Evolutionary conservation across 2,888 invertebrate species (phyloP).

Genomic region (Lomographa bimaculata): DNA sequence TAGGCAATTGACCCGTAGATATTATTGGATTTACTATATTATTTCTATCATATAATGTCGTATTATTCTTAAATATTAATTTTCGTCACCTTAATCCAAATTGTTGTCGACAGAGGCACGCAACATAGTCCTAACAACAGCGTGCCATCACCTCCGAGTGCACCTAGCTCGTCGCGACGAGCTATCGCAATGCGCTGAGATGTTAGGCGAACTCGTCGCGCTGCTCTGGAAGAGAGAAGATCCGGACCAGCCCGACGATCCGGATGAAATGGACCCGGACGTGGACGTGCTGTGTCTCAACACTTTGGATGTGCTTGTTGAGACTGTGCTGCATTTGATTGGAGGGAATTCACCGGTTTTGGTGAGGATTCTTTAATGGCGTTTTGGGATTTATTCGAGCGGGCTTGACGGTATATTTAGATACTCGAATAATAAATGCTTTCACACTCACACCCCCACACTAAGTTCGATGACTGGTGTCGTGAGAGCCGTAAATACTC

Average conservation of each 20-base stretch:
- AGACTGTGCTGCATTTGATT: slow-evolving; percentile 92
- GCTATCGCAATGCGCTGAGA: slow-evolving; percentile 92
- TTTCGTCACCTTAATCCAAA: too few relatives aligned
- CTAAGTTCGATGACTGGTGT: too few relatives aligned
- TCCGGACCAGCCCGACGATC: slow-evolving; percentile 69
- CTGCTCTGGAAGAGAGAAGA: slow-evolving; percentile 79
- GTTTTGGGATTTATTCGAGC: too few relatives aligned
- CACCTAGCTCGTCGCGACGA: slow-evolving; percentile 93
- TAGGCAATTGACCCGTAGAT: too few relatives aligned
- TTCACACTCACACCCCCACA: too few relatives aligned
- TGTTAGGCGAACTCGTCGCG: slow-evolving; percentile 92
- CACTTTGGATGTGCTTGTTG: slow-evolving; percentile 92
- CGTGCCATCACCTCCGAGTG: slow-evolving; percentile 92
- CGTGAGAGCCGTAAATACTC: too few relatives aligned
- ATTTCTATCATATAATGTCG: too few relatives aligned
- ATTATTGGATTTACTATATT: too few relatives aligned
- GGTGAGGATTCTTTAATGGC: slow-evolving; percentile 55
- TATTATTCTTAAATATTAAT: too few relatives aligned
- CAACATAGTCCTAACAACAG: slow-evolving; percentile 90
- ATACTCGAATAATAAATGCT: too few relatives aligned
- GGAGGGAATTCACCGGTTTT: slow-evolving; percentile 89
- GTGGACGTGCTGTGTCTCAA: slow-evolving; percentile 92
- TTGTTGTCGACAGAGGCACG: slow-evolving; percentile 96
- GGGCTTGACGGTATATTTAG: too few relatives aligned
- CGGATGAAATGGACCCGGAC: slow-evolving; percentile 84